A percentile compares a stretch with the other conserved stretches of the same genome.
These are phyloP conservation scores for Laticauda colubrina DNA, from an alignment of 2,113 vertebrate species.

Conservation along the genomic window DNA sequence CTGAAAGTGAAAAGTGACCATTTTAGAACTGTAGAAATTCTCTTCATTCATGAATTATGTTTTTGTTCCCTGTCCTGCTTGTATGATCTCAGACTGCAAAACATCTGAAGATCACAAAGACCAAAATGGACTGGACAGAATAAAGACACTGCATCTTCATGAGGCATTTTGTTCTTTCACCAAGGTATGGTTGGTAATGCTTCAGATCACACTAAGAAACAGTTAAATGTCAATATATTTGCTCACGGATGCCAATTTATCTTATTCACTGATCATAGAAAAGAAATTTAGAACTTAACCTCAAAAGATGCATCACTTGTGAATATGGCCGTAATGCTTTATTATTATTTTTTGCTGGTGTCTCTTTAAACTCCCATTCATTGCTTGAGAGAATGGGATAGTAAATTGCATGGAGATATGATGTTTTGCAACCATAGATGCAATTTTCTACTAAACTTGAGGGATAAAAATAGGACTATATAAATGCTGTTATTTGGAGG, in stretches of 20 bases:
- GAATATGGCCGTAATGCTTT: not conserved
- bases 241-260: not conserved
- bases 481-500: not conserved
- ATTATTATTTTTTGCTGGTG: not conserved
- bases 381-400: not conserved
- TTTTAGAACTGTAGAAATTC: not conserved
- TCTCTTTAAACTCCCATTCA: not conserved
- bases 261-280: not conserved
- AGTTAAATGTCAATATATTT: not conserved
- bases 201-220: not conserved
- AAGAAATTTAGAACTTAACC: not conserved
- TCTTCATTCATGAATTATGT: not conserved
- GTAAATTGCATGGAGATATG: not conserved
- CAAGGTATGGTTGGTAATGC: not conserved
- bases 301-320: not conserved
- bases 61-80: not conserved
- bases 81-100: not conserved
- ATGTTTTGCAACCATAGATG: not conserved
- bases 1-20: not conserved
- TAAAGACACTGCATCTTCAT: not conserved
- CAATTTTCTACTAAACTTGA: not conserved
- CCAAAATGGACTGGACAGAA: not conserved
- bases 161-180: not conserved
- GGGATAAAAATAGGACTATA: not conserved
- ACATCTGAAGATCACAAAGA: not conserved